Evolutionary conservation across 2,113 vertebrate species (phyloP).

Genomic region (Meleagris gallopavo): DNA sequence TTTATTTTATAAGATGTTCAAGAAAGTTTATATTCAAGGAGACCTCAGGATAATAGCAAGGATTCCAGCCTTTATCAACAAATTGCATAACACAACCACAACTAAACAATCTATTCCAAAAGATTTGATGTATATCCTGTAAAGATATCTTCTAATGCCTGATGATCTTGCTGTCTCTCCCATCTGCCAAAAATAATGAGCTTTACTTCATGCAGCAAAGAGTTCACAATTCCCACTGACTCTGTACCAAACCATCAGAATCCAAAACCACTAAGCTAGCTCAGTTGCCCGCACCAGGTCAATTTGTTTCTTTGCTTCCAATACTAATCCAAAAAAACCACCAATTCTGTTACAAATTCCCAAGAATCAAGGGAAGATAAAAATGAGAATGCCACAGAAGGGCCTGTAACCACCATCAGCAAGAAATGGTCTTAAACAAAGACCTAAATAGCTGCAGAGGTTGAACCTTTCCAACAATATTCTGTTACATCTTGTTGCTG

Average conservation of each 20-base stretch:
- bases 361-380: background rate
- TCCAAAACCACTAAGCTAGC: background rate
- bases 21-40: background rate
- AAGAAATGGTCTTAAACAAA: background rate
- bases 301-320: background rate
- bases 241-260: background rate
- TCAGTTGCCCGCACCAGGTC: background rate
- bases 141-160: background rate
- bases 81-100: background rate
- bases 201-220: background rate
- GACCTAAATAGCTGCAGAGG: background rate
- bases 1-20: background rate
- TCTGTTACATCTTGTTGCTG: no score
- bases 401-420: background rate
- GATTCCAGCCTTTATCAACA: background rate
- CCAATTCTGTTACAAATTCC: background rate
- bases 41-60: background rate
- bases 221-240: background rate
- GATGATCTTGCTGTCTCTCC: background rate
- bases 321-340: background rate
- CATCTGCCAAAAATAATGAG: constrained; percentile 30
- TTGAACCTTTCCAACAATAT: no score
- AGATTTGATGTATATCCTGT: background rate
- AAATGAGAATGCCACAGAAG: background rate
- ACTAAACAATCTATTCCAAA: constrained; percentile 17